Conservation (phyloP, 2,888 invertebrate genomes). For the Yponomeuta cagnagella region DNA sequence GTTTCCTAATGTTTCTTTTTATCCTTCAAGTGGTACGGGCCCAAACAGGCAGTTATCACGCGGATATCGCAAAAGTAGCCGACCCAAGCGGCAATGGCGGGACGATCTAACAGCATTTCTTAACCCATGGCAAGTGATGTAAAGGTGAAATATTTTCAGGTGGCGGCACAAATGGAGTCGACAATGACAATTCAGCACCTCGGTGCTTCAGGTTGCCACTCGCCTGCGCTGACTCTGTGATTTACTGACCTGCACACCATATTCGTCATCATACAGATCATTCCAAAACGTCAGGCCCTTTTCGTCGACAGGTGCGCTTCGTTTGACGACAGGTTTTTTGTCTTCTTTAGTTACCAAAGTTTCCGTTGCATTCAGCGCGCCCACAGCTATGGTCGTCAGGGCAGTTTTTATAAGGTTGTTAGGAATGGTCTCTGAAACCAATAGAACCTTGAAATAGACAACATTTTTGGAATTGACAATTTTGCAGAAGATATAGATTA, state of each 20-base stretch:
- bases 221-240: background rate
- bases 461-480: background rate
- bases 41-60: too few species aligned
- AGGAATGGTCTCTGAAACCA: background rate
- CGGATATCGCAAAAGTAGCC: too few species aligned
- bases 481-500: background rate
- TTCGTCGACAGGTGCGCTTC: conserved; percentile 33
- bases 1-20: too few species aligned
- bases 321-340: conserved; percentile 41
- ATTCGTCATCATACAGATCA: conserved; percentile 49
- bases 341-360: conserved; percentile 11
- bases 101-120: too few species aligned
- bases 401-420: background rate
- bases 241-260: conserved; percentile 30
- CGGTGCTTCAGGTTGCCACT: background rate
- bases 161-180: too few species aligned
- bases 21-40: too few species aligned
- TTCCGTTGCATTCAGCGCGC: background rate
- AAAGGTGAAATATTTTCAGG: too few species aligned
- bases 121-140: too few species aligned
- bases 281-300: conserved; percentile 54
- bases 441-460: background rate
- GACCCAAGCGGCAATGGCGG: too few species aligned
- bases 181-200: too few species aligned
- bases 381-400: background rate